A percentile compares a stretch with the other conserved stretches of the same genome.
These are phyloP conservation scores for Myrmecobius fasciatus DNA, from an alignment of 2,113 vertebrate species.

Conservation along the genomic window DNA sequence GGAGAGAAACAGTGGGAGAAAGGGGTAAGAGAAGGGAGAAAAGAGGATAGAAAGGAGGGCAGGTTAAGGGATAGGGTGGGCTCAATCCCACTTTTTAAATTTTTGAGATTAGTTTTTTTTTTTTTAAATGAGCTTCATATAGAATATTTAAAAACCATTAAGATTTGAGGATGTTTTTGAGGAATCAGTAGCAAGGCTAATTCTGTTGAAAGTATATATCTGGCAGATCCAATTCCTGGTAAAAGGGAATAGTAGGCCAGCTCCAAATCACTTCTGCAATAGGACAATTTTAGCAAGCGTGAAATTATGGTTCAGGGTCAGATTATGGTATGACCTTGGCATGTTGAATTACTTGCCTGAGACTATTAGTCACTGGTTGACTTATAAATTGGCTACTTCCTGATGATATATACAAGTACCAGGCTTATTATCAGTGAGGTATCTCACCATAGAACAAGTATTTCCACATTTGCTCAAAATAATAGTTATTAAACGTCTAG, in stretches of 20 bases:
- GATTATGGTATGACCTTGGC: neutral
- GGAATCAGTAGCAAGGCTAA: neutral
- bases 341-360: neutral
- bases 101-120: neutral
- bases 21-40: too few species aligned
- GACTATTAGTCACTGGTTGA: neutral
- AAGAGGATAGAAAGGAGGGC: too few species aligned
- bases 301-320: neutral
- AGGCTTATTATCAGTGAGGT: neutral
- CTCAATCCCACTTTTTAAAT: too few species aligned
- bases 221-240: neutral
- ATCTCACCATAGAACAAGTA: neutral
- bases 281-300: neutral
- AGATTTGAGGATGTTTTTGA: neutral
- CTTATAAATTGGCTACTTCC: neutral
- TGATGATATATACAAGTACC: neutral
- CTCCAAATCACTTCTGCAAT: neutral
- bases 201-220: neutral
- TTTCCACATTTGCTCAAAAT: neutral
- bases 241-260: neutral
- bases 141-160: neutral
- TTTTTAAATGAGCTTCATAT: neutral
- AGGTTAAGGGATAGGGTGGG: too few species aligned
- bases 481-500: neutral
- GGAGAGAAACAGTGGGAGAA: too few species aligned